phyloP scores from a whole-genome alignment of 2,113 vertebrate species.

The Clarias batrachus region DNA sequence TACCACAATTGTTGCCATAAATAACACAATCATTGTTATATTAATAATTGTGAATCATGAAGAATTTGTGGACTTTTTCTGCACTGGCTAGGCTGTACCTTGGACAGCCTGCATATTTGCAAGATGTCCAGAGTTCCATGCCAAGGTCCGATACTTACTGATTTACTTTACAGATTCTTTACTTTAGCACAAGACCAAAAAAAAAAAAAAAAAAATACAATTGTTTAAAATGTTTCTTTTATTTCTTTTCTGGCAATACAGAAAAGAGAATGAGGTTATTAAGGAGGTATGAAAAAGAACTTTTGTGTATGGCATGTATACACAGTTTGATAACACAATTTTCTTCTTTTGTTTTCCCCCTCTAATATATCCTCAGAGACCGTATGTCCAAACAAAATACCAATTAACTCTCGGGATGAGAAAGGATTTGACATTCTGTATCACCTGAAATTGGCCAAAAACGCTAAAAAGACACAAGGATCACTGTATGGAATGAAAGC shows the following conservation, averaged over 20 bases:
- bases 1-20: background rate
- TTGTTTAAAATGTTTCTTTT: conserved; percentile 41
- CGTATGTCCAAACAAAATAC: conserved; percentile 89
- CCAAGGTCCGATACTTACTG: conserved; percentile 38
- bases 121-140: conserved; percentile 45
- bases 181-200: conserved; percentile 43
- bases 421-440: conserved; percentile 95
- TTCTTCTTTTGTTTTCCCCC: conserved; percentile 11
- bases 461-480: conserved; percentile 85
- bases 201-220: conserved; percentile 43
- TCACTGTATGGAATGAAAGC: conserved; percentile 81
- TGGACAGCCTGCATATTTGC: conserved; percentile 54
- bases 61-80: conserved; percentile 36
- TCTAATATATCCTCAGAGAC: conserved; percentile 76
- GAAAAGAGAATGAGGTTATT: background rate
- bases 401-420: conserved; percentile 87
- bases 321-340: background rate
- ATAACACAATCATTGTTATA: background rate
- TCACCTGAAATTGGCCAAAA: conserved; percentile 89
- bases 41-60: background rate
- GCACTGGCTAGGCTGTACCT: conserved; percentile 38
- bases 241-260: conserved; percentile 9
- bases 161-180: conserved; percentile 51
- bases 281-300: conserved; percentile 4
- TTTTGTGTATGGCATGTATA: background rate